Evolutionary conservation across 1,140 invertebrate species (phyloP), one percentile per base, ranked within the genome.

Genomic region (Drosophila lowei): DNA sequence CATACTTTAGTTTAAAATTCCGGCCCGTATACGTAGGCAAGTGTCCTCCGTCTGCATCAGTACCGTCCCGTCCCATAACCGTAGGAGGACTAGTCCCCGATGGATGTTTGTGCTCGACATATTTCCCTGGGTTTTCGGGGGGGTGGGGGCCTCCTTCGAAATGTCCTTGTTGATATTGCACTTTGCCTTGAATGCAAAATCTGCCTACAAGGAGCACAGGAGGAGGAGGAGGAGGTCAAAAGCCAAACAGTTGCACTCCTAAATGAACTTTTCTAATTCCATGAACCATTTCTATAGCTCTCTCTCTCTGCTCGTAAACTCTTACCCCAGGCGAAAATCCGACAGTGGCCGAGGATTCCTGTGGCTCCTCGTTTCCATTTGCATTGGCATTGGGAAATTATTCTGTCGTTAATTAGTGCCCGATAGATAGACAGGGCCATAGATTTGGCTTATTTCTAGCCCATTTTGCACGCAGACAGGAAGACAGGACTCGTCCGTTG

Each of bases 371-470:
- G 44, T 54, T 77, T 72, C 63, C 77, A 85, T 86, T 67, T 73
- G 52, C 74, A 38, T 59, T 78, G 66, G 47, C 78, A 68, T 63
- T 61, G 44, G 66, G 74, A 86, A 86, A 86, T 86, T 86, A 86
- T 88, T 88, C 78, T 71, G 81, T 88, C 81, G 83, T 86, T 86
- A 86, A 86, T 86, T 86, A 88, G 83, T 83, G 78, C 56, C 58
- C 53, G 53, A 86, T 86, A 71, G 58, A 67, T 54, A 43, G 23
- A 71, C 57, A 52, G 21, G 54, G 41, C 57, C 47, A 66, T 77
- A 72, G 81, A 78, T 74, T 86, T 81, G 59, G 77, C 77, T 86
- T 88, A 81, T 77, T 86, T 86, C 81, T 81, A 77, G 68, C 34
- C 79, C 81, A 86, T 86, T 86, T 86, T 83, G 71, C 74, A 88